Evolutionary conservation across 2,113 vertebrate species (phyloP).

Genomic region (Tragulus kanchil): DNA sequence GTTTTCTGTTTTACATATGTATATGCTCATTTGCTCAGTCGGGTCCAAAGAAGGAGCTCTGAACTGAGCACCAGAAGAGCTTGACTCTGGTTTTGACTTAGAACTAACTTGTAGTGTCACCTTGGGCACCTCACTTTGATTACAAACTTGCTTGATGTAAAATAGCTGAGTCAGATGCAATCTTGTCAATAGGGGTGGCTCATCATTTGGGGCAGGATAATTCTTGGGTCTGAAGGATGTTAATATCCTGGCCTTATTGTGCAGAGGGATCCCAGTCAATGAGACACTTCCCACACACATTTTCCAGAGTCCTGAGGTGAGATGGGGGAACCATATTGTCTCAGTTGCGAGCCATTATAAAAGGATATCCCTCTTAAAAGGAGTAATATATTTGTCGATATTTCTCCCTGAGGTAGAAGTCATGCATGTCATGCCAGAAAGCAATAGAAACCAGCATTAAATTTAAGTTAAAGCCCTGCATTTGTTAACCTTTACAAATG

Average conservation of each 20-base stretch:
- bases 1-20: background rate
- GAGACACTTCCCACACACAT: background rate
- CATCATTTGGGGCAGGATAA: background rate
- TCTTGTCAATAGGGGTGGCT: background rate
- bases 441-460: conserved; percentile 23
- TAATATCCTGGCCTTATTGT: background rate
- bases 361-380: background rate
- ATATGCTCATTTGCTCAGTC: background rate
- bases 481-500: background rate
- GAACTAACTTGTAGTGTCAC: background rate
- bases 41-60: background rate
- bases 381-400: background rate
- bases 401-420: background rate
- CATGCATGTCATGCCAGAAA: background rate
- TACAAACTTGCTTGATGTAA: background rate
- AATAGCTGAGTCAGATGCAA: background rate
- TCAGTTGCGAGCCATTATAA: background rate
- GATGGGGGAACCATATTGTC: background rate
- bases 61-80: background rate
- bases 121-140: background rate
- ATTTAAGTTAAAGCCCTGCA: conserved; percentile 20
- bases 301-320: background rate
- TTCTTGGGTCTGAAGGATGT: background rate
- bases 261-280: background rate
- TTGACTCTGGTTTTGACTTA: background rate